Base-by-base conservation (phyloP, 92 coral and sea anemone species). In the Actinostola sp. region DNA sequence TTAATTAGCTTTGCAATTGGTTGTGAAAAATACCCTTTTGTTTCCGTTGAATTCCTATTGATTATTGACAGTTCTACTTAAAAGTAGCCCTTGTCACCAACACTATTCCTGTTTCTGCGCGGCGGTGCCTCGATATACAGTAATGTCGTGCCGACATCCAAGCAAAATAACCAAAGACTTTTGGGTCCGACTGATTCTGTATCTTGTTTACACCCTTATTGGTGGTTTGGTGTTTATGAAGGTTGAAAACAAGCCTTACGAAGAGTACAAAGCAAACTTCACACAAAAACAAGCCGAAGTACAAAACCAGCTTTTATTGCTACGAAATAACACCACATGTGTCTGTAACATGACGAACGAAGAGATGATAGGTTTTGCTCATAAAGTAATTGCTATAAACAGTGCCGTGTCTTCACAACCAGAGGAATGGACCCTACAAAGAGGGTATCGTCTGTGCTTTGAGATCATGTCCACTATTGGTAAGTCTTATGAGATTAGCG, bases 391-490 rank as follows among this genome's bases (percentile, higher is more conserved):
- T 2, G 42, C 48, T 0, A 43, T 64, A 3, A 58, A 33, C 0
- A 36, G 19, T 1, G 26, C 14, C 3, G 21, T 75, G 42, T 10
- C 73, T 14, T 8, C 32, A 0, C 8, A n/a, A 26, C 81, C 81
- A 36, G 34, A 51, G 29, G 29, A 75, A 61, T 75, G 81, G 81
- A 28, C 24, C 5, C 52, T 20, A 11, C 0, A 8, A 0, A 31
- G 61, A 35, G 81, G 72, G 9, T 41, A 8, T 43, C 63, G 44
- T 13, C 31, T 75, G 2, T 33, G 56, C 1, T 75, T 75, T 48
- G 81, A 75, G 34, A 75, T 64, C 8, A 57, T 60, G 69, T 63
- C 81, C 6, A 75, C 81, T 0, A 75, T 75, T 9, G 81, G 81
- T 75, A 33, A 75, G 81, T 24, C 0, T 11, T 24, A n/a, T n/a